Evolutionary conservation across 2,113 vertebrate species (phyloP), one percentile per base, ranked within the genome.

Genomic region (Chroicocephalus ridibundus): DNA sequence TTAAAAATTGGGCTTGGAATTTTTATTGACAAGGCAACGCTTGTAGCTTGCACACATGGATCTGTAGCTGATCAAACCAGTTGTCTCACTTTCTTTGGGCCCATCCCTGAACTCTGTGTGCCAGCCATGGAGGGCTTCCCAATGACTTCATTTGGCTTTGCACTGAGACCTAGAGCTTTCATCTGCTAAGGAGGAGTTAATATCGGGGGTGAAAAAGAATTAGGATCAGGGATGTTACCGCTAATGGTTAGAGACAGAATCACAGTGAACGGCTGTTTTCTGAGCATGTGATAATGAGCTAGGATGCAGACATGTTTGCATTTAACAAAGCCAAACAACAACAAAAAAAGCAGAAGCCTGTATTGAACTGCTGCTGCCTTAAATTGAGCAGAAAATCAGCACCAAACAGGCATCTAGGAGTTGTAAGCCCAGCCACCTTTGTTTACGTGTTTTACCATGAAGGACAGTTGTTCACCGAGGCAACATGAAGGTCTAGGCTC

Each of bases 301-400:
- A 31, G 70, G 88, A 70, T 65, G 82, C 93, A 51, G 93, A 44
- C 86, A 0, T 86, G 92, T 89, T 93, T 87, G 74, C 91, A 76
- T 93, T 97, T 95, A 86, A 82, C 90, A 55, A 74, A 96, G 69
- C 87, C 80, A 90, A 92, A 90, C 86, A 92, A 85, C 78, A 26
- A 78, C 29, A 21, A 34, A 86, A 61, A 79, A 76, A 61, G 36
- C 87, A 82, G 89, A 68, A 88, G 82, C 58, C 75, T 91, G 86
- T 82, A 93, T 76, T 94, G 90, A 85, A 71, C 88, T 88, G 71
- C 88, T 88, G 75, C 92, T 93, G 83, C 83, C 93, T 96, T 71
- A 70, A 97, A 96, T 91, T 91, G 97, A 97, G 95, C 95, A 91
- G 96, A 94, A 96, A 96, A 96, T 96, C 91, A 51, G 88, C 92